A percentile compares a stretch with the other conserved stretches of the same genome.
phyloP scores from a whole-genome alignment of 1,140 invertebrate species.

The Dendrolimus punctatus region DNA sequence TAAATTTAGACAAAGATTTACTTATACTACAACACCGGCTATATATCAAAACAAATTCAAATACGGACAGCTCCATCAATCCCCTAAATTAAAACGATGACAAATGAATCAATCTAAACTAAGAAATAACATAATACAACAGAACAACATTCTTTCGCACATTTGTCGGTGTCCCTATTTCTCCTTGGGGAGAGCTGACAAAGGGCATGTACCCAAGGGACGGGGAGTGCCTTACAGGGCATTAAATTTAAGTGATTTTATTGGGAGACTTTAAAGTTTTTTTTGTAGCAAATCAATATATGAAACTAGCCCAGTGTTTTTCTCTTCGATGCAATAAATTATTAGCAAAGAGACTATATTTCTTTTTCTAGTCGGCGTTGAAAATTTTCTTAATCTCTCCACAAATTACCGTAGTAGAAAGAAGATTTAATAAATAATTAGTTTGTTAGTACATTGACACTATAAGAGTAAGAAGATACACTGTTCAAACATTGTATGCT shows the following conservation, averaged over 20 bases:
- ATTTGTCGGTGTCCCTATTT: conserved; percentile 41
- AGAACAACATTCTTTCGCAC: conserved; percentile 32
- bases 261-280: conserved; percentile 51
- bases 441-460: too few relatives aligned
- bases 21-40: neutral
- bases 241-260: conserved; percentile 64
- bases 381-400: too few relatives aligned
- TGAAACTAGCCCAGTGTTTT: too few relatives aligned
- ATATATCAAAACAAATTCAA: neutral
- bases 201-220: conserved; percentile 38
- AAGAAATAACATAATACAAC: conserved; percentile 12
- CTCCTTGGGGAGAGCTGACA: conserved; percentile 36
- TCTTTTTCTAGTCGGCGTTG: too few relatives aligned
- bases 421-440: too few relatives aligned
- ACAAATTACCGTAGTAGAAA: too few relatives aligned
- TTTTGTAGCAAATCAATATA: conserved; percentile 10
- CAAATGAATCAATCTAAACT: conserved; percentile 13
- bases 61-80: neutral
- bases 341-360: too few relatives aligned
- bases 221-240: conserved; percentile 51
- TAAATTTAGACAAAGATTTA: too few relatives aligned
- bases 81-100: conserved; percentile 5
- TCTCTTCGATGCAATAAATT: too few relatives aligned
- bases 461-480: too few relatives aligned
- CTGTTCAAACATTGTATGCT: too few relatives aligned